phyloP scores from a whole-genome alignment of 1,140 invertebrate species.

The Bombus difficillimus region DNA sequence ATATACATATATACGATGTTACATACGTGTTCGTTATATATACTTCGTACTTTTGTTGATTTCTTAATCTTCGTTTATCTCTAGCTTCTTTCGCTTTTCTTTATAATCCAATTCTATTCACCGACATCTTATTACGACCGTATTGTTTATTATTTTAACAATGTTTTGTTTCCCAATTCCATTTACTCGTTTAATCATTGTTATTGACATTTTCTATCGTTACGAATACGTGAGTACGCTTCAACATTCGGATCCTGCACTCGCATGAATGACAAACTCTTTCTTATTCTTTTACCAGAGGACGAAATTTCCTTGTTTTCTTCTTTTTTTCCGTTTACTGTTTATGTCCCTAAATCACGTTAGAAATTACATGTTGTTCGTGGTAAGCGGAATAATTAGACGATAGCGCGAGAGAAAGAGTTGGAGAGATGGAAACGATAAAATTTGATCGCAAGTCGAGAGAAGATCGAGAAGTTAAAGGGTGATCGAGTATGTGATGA shows the following conservation, averaged over 20 bases:
- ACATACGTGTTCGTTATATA: not conserved
- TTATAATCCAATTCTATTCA: not conserved
- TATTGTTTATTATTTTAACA: not conserved
- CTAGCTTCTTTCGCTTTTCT: not conserved
- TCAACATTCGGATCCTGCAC: not conserved
- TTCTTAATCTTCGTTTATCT: not conserved
- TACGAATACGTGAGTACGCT: not conserved
- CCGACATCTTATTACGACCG: not conserved
- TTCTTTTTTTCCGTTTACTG: not conserved
- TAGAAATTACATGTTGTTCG: not conserved
- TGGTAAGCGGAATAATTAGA: slow-evolving; percentile 3
- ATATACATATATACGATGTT: not conserved
- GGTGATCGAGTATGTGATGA: not conserved
- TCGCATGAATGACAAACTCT: not conserved
- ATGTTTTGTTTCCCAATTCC: not conserved
- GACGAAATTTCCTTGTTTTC: not conserved
- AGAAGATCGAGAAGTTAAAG: too few species aligned
- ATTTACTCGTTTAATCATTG: not conserved
- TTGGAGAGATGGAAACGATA: not conserved
- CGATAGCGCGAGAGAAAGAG: slow-evolving; percentile 17
- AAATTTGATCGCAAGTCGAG: not conserved
- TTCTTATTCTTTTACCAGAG: not conserved
- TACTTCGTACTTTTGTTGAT: not conserved
- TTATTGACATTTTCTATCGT: not conserved
- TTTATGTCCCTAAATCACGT: too few species aligned